phyloP scores from a whole-genome alignment of 2,888 invertebrate species.

The Drosophila subsilvestris region DNA sequence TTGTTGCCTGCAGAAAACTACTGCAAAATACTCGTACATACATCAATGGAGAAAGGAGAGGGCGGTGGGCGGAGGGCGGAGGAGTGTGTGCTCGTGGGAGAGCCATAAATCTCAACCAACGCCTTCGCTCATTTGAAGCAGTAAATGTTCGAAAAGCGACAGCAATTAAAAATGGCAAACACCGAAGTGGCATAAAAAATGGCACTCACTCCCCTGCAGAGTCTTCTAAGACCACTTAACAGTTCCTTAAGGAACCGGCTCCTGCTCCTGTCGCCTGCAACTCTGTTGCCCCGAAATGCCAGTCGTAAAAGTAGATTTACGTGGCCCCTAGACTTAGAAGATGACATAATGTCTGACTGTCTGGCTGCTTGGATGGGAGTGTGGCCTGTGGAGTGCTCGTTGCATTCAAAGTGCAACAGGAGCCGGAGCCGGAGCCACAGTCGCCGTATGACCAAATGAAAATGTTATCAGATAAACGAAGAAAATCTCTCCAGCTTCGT shows the following conservation, averaged over 20 bases:
- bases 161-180: slow-evolving; percentile 74
- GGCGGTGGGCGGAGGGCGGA: too few species aligned
- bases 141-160: slow-evolving; percentile 73
- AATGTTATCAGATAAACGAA: slow-evolving; percentile 2
- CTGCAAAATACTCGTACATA: slow-evolving; percentile 26
- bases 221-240: slow-evolving; percentile 53
- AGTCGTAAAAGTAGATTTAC: slow-evolving; percentile 59
- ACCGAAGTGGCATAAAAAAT: slow-evolving; percentile 55
- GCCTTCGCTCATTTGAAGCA: slow-evolving; percentile 73
- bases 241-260: slow-evolving; percentile 35
- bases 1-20: slow-evolving; percentile 54
- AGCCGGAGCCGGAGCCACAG: neutral
- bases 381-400: neutral
- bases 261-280: slow-evolving; percentile 7
- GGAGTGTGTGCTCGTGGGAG: slow-evolving; percentile 8
- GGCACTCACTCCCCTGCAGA: slow-evolving; percentile 5
- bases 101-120: slow-evolving; percentile 71
- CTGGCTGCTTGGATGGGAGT: neutral
- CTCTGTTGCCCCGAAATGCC: slow-evolving; percentile 35
- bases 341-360: slow-evolving; percentile 46
- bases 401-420: slow-evolving; percentile 40
- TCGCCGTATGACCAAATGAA: neutral
- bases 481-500: neutral
- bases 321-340: slow-evolving; percentile 35
- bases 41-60: slow-evolving; percentile 27